Base-by-base conservation (phyloP, 2,888 invertebrate species). In the Sarcophaga caerulescens region DNA sequence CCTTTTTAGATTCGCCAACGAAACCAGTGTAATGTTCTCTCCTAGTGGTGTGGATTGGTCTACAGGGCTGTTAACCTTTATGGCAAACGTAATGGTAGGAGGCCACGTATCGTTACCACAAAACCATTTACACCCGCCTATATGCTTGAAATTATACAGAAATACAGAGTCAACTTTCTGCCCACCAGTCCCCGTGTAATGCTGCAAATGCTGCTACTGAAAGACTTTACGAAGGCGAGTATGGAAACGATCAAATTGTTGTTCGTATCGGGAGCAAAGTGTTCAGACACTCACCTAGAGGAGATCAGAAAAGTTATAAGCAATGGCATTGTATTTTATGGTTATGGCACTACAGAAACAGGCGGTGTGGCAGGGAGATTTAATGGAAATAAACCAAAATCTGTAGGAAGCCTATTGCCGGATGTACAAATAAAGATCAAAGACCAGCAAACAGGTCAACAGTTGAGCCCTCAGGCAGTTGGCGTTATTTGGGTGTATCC, bases 341-440 rank as follows among this genome's bases (percentile, higher is more conserved):
- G 86, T 0, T 92, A 92, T 69, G 92, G 90, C 4, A 87, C 90
- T 83, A 91, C 90, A 3, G 92, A 92, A 84, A 84, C 89, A 10
- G 90, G 90, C 8, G 63, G 59, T 0, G n/a, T 81, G 3, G 0
- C 81, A 0, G 76, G 88, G 0, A 73, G 87, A 6, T 87, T 88
- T 1, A 52, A 44, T 21, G 76, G 81, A 0, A 25, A 21, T 8
- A 89, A 89, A 23, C 77, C 88, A 1, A 84, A 88, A 2, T 88
- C 90, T 0, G 90, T 89, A 3, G 92, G 92, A 8, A 87, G 83
- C n/a, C 60, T 90, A 0, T 11, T 74, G 19, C 86, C 89, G 1
- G 90, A 89, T 44, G 66, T 89, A 0, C 79, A 87, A 25, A 59
- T 90, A 2, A 91, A 90, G 66, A 90, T 92, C 70, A 78, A 91